Evolutionary conservation across 2,113 vertebrate species (phyloP).

Genomic region (Ceratotherium simum): DNA sequence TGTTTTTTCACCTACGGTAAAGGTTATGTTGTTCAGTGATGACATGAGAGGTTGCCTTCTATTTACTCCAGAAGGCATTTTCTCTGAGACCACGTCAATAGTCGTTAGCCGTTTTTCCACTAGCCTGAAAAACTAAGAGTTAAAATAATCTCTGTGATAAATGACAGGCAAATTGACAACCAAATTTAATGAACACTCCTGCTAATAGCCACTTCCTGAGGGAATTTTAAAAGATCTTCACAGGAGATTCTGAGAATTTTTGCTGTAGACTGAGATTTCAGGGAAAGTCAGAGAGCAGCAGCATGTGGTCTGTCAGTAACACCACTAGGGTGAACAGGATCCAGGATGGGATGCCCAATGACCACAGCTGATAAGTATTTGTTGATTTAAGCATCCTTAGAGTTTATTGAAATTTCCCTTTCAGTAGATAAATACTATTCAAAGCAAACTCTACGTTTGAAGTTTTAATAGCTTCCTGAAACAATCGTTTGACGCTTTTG

Average conservation of each 20-base stretch:
- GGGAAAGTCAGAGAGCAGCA: neutral
- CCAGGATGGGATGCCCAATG: neutral
- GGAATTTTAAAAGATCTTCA: neutral
- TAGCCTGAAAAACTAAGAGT: neutral
- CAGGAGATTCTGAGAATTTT: neutral
- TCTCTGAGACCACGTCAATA: neutral
- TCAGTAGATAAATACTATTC: neutral
- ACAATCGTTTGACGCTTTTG: neutral
- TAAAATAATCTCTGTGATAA: neutral
- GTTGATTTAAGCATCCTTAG: neutral
- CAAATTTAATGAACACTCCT: neutral
- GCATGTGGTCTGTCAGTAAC: neutral
- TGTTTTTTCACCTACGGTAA: neutral
- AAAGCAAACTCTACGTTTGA: slow-evolving; percentile 12
- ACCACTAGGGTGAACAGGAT: neutral
- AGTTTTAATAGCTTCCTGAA: slow-evolving; percentile 24
- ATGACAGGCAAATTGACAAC: neutral
- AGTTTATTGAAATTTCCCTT: slow-evolving; percentile 23
- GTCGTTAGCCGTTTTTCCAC: neutral
- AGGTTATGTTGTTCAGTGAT: neutral
- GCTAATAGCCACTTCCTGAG: neutral
- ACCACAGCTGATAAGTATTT: neutral
- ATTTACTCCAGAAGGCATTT: neutral
- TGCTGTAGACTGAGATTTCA: neutral
- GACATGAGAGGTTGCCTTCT: neutral